These are phyloP conservation scores for Peromyscus polionotus DNA, from an alignment of 2,113 vertebrate genomes.

Conservation along the genomic window DNA sequence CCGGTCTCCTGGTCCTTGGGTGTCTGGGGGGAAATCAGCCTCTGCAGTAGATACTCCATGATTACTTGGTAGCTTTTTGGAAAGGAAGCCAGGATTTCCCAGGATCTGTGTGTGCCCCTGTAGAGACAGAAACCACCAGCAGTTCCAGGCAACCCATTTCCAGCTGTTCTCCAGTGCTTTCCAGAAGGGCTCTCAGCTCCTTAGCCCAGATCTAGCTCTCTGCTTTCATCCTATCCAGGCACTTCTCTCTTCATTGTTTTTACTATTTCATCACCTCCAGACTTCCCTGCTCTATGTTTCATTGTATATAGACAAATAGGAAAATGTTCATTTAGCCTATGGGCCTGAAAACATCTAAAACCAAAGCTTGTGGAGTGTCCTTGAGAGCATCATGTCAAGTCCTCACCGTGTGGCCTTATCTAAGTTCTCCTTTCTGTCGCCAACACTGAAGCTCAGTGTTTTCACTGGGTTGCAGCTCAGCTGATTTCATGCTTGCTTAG, in stretches of 20 bases:
- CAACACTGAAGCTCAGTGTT: neutral
- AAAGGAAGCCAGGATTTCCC: conserved; percentile 71
- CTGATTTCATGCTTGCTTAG: too few relatives aligned
- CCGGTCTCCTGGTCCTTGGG: fast-evolving
- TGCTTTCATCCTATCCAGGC: neutral
- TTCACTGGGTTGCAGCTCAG: too few relatives aligned
- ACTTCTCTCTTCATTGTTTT: neutral
- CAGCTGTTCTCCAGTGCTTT: too few relatives aligned
- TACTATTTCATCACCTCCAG: neutral
- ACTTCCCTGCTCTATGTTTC: neutral
- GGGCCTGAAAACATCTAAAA: neutral
- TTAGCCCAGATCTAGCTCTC: too few relatives aligned
- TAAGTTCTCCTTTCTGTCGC: neutral
- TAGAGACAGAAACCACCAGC: neutral
- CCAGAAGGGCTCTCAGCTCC: fast-evolving
- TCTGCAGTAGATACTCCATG: conserved; percentile 65
- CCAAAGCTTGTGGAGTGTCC: neutral
- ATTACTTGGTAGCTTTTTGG: conserved; percentile 46
- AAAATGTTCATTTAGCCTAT: neutral
- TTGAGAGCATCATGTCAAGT: neutral
- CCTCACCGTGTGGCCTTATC: neutral
- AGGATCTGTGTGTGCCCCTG: conserved; percentile 55
- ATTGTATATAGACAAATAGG: neutral
- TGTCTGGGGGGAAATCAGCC: neutral
- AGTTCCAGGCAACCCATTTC: neutral